Evolutionary conservation across 2,113 vertebrate genomes (phyloP), one percentile per base, ranked within the genome.

Genomic region (Podiceps cristatus): DNA sequence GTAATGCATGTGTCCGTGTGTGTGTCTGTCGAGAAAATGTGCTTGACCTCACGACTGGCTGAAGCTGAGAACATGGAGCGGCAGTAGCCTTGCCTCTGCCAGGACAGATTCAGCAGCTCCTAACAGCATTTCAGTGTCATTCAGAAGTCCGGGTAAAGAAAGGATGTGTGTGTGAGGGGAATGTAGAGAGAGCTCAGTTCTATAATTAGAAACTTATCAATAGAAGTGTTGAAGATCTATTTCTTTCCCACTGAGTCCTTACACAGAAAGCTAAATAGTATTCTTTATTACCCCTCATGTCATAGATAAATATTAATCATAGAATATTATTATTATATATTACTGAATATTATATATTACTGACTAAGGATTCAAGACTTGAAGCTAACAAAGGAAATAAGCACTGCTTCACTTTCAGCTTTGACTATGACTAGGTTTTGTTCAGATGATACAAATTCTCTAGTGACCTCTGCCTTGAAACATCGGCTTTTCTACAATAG

Each of bases 1-100:
- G 9, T 27, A 10, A 29, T 6, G 29, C 9, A 7, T 0, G 20
- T 18, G 35, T 20, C 19, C 5, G 0, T 18, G 17, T 23, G 20
- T 16, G 22, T 28, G 37, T 10, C 33, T 45, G 0, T 11, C 31
- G 60, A 77, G 40, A 59, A 75, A 59, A 37, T 0, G 0, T 24
- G 25, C 45, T 45, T 33, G 8, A 22, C 5, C 18, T 45, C 20
- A 7, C 37, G 31, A 5, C 37, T 27, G 53, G 11, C 45, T 45
- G 44, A 37, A 50, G 60, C 44, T 0, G 1, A 59, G 27, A 33
- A 13, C 20, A 6, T 8, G 35, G 52, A 52, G 35, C 66, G 55
- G 58, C 19, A 25, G 67, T 22, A 42, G 42, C 37, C 45, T 67
- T 59, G 37, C 22, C 22, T 45, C 44, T 44, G 8, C 22, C 22